A percentile compares a stretch with the other conserved stretches of the same genome.
phyloP scores from a whole-genome alignment of 2,113 vertebrate genomes.

The Melanerpes aurifrons region DNA sequence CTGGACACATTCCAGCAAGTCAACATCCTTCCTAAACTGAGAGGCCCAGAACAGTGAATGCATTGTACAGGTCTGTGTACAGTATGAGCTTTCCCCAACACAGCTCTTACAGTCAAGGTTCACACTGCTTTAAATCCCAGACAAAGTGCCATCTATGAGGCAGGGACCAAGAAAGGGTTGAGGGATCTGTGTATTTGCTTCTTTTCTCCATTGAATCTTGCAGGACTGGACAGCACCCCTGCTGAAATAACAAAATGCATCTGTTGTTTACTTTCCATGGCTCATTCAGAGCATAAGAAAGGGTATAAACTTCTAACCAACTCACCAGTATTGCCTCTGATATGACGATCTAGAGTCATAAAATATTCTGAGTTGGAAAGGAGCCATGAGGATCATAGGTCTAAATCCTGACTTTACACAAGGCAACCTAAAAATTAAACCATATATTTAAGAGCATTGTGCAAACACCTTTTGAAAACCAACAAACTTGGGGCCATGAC shows the following conservation, averaged over 20 bases:
- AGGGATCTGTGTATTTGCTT: fast-evolving
- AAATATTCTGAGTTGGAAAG: not conserved
- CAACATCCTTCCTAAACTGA: too few species aligned
- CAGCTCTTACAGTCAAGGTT: not conserved
- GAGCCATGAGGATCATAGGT: not conserved
- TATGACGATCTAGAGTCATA: not conserved
- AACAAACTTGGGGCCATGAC: not conserved
- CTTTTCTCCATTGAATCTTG: not conserved
- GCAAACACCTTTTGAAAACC: not conserved
- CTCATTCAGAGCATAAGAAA: not conserved
- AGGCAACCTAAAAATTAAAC: not conserved
- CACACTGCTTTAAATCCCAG: not conserved
- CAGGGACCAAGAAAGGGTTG: not conserved
- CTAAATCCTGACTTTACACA: not conserved
- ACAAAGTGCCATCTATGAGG: not conserved
- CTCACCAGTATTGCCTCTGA: not conserved
- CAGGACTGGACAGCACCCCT: not conserved
- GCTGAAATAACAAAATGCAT: not conserved
- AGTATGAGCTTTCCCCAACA: not conserved
- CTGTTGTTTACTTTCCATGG: not conserved
- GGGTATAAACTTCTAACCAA: not conserved
- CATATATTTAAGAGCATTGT: not conserved
- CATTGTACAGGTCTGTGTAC: not conserved
- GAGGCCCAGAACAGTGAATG: too few species aligned
- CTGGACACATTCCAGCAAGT: too few species aligned